Evolutionary conservation across 1,140 invertebrate genomes (phyloP), one percentile per base, ranked within the genome.

Genomic region (Diploscapter pachys): DNA sequence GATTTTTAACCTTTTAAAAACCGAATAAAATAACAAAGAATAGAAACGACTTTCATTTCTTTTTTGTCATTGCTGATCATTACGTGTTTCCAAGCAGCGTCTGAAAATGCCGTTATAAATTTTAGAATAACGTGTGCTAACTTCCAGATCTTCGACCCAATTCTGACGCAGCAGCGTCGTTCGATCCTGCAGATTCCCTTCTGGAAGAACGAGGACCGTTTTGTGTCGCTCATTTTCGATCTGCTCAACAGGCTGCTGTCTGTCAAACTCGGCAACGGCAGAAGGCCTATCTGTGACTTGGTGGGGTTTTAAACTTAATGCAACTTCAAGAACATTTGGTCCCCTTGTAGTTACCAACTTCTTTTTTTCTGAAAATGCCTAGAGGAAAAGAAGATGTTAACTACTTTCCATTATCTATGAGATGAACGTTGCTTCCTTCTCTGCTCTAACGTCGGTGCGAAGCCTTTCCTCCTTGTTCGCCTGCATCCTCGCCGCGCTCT

Each of bases 281-380:
- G 48, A 55, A 50, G 66, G 6, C 66, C 66, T 48, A 68, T 68
- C 50, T 68, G 66, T 68, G 66, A 68, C 48, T 68, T 68, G 66
- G 66, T 68, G n/a, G 5, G 51, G 31, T 31, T 31, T 50, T 6
- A 54, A 11, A 51, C 66, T 31, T 11, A 1, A 31, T 59, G 57
- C 31, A 11, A 59, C 0, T 59, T 59, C 9, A 52, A 48, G 52
- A 9, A 52, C 52, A 5, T 68, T 68, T 53, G 31, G 13, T 13
- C 52, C 48, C 11, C 56, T 6, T 13, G 48, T 68, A 54, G 6
- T 68, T n/a, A 48, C 66, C 52, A 9, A 13, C 9, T 9, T 11
- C 13, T 13, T 59, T 11, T 9, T 59, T 13, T 59, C 13, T 59
- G 31, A 9, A 59, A 59, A 11, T 59, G 1, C 57, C 13, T 11